A percentile compares a stretch with the other conserved stretches of the same genome.
These are phyloP conservation scores for Pyrocephalus nanus DNA, from an alignment of 2,797 vertebrate species.

Conservation along the genomic window DNA sequence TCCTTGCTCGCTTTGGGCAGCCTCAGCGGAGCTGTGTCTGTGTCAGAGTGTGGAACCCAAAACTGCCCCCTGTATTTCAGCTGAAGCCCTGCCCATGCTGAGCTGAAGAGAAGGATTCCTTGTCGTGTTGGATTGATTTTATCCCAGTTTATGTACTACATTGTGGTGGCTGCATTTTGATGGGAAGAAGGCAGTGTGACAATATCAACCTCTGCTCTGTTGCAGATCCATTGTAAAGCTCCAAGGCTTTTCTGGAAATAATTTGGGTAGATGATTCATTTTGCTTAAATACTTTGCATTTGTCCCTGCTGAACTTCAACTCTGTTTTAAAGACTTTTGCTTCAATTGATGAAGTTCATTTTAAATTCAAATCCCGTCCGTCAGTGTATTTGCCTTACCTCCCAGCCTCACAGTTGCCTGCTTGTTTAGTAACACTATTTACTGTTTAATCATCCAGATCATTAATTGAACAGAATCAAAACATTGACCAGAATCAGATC, in stretches of 20 bases:
- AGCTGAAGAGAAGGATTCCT: not conserved
- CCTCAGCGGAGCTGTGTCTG: not conserved
- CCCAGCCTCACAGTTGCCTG: not conserved
- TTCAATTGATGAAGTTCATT: not conserved
- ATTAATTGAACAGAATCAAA: not conserved
- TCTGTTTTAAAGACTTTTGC: not conserved
- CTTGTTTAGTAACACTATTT: not conserved
- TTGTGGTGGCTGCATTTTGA: not conserved
- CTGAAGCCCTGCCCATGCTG: not conserved
- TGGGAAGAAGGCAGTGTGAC: not conserved
- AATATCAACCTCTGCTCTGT: not conserved
- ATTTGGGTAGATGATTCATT: not conserved
- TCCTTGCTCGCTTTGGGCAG: not conserved
- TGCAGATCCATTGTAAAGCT: not conserved
- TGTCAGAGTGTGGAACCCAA: not conserved
- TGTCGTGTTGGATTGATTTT: not conserved
- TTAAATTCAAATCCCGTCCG: not conserved
- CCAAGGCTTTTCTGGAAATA: not conserved
- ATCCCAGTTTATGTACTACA: not conserved
- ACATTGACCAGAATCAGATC: not conserved
- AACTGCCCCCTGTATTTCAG: not conserved
- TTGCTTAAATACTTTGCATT: not conserved
- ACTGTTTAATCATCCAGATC: not conserved
- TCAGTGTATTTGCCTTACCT: constrained; percentile 5
- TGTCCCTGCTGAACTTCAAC: not conserved